Percentiles rank a stretch among this genome's conserved stretches.
These are phyloP conservation scores for Arothron firmamentum DNA, from an alignment of 2,113 vertebrate species.

Conservation along the genomic window DNA sequence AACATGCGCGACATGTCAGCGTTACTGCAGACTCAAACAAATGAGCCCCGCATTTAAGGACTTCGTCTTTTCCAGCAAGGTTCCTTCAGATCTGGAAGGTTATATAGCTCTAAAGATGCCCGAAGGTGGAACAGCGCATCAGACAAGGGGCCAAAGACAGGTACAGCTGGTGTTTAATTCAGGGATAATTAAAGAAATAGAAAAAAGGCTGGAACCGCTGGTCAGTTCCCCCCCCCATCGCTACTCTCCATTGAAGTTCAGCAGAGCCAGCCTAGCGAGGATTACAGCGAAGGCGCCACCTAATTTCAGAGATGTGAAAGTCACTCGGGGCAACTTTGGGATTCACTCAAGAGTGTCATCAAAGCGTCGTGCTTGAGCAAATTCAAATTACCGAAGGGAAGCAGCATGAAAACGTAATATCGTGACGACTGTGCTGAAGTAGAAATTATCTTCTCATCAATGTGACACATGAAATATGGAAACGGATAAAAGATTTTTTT, in stretches of 20 bases:
- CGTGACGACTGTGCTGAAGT: not conserved
- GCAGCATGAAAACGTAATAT: not conserved
- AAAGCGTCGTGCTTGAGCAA: slow-evolving; percentile 22
- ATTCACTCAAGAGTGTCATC: slow-evolving; percentile 41
- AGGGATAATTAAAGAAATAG: slow-evolving; percentile 34
- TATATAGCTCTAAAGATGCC: not conserved
- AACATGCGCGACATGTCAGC: not conserved
- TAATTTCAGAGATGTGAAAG: slow-evolving; percentile 46
- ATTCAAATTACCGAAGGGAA: slow-evolving; percentile 13
- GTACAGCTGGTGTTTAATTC: slow-evolving; percentile 51
- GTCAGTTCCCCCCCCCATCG: slow-evolving; percentile 46
- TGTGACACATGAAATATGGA: no score
- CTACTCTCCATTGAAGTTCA: slow-evolving; percentile 45
- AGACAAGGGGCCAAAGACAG: slow-evolving; percentile 1
- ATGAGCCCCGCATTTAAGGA: no score
- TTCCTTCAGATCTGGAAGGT: no score
- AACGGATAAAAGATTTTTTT: not conserved
- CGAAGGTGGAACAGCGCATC: not conserved
- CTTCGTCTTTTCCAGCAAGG: no score
- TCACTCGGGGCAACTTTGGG: slow-evolving; percentile 30
- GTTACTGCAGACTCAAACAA: no score
- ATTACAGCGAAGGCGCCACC: slow-evolving; percentile 28
- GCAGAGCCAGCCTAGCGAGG: slow-evolving; percentile 31
- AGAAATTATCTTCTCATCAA: no score
- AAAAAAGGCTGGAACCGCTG: slow-evolving; percentile 25